Base-by-base conservation (phyloP, 2,888 invertebrate species). In the Catocala nupta region DNA sequence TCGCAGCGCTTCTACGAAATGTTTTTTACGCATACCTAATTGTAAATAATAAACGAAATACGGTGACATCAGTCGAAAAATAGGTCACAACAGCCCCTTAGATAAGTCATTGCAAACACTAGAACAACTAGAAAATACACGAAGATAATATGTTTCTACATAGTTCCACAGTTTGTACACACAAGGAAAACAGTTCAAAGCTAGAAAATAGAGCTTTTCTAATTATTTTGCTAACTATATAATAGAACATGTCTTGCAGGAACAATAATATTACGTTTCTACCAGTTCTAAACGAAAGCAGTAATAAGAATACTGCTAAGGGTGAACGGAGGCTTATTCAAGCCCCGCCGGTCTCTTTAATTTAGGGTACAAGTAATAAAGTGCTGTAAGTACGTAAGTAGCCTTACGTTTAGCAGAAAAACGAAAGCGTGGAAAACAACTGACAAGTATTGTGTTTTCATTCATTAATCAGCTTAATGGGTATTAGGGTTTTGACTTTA, bases 311-410 rank as follows among this genome's bases (percentile, higher is more conserved):
- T 39, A 55, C 55, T 71, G 52, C 47, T 47, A 13, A 55, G 52
- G 55, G 55, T 58, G 58, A 65, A 65, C 57, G 49, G 49, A 43
- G 16, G 50, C 42, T 43, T 42, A 65, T 71, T 74, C 45, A 58
- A 43, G 48, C 49, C 39, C 57, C 59, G 70, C 49, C 71, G 53
- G 55, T 60, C 55, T 74, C 75, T 74, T 71, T 65, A 65, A 65
- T 75, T 71, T 58, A 70, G 59, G 59, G 58, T 57, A 65, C 53
- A 55, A 75, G 71, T 71, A 65, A 70, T 75, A 60, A 70, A 74
- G 52, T 55, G 34, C 44, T 59, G 59, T 59, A 63, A 57, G 71
- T 70, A 59, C 39, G 59, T 74, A 63, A 52, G 65, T 70, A 57
- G 44, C 54, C 43, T 47, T 7, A 47, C 49, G 6, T 57, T 70